Evolutionary conservation across 2,797 vertebrate species (phyloP), one percentile per base, ranked within the genome.

Genomic region (Thaleichthys pacificus): DNA sequence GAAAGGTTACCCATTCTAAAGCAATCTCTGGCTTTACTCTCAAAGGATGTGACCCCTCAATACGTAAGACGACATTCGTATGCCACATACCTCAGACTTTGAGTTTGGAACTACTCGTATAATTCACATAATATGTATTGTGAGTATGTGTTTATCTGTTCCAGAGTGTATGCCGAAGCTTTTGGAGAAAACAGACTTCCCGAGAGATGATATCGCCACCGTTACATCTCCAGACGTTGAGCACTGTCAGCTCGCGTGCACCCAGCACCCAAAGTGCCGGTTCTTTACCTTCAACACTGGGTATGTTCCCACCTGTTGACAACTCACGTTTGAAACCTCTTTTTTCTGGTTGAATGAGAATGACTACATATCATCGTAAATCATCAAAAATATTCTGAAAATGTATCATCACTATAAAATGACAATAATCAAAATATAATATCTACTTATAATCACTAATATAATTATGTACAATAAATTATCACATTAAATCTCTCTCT

Each of bases 241-340:
- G 0, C 89, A 94, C 82, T 97, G 96, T 80, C 95, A 90, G 85
- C 60, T 80, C n/a, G 80, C 92, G 57, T 97, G 96, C 77, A 96
- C 95, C 0, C 91, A 95, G 64, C 92, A 94, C 68, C 90, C 90
- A 0, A 80, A 82, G 65, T 98, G 96, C 54, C 80, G 91, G 69
- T 90, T 95, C 63, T 97, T 96, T 75, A 94, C 90, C 6, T 97
- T 95, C 54, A 0, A 61, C 11, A 9, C 14, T 24, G 24, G 0
- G 1, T 17, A 28, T 24, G 6, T 64, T 35, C 57, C 21, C 6
- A 14, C 32, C 5, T 35, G 32, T 35, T 35, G 32, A 35, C 42
- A 47, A 14, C 42, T 47, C 42, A 47, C 3, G 12, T 12, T 47
- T 47, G 42, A 47, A 47, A 47, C 9, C 8, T 6, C 1, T 11